phyloP scores from a whole-genome alignment of 2,113 vertebrate genomes.

The Tringa solitaria region DNA sequence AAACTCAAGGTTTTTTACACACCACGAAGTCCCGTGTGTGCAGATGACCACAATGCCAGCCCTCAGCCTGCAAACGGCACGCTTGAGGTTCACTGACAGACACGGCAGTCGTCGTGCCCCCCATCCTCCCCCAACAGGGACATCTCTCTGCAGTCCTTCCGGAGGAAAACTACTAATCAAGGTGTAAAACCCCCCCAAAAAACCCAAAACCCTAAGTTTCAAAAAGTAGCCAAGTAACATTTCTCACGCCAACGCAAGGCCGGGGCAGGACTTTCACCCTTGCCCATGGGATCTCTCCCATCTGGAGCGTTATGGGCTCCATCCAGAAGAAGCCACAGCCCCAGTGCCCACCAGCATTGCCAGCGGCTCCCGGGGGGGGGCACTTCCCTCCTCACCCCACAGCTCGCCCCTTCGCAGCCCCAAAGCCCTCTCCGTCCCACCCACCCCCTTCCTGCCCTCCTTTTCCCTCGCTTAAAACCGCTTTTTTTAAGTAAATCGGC shows the following conservation, averaged over 20 bases:
- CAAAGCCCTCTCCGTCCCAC: background rate
- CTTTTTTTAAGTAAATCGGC: background rate
- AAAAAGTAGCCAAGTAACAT: background rate
- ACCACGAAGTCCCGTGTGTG: background rate
- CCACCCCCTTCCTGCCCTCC: background rate
- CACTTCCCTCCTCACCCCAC: background rate
- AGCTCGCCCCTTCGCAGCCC: background rate
- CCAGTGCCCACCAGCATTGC: background rate
- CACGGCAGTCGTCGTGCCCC: no score
- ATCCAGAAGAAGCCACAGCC: background rate
- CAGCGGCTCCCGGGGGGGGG: background rate
- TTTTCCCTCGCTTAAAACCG: background rate
- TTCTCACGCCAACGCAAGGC: background rate
- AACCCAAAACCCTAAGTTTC: background rate
- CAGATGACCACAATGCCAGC: rapidly evolving
- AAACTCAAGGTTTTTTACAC: background rate
- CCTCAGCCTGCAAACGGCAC: rapidly evolving
- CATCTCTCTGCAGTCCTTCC: background rate
- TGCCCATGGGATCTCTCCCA: background rate
- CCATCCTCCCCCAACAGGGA: rapidly evolving
- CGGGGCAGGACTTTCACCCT: background rate
- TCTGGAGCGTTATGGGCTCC: rapidly evolving
- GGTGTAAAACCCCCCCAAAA: background rate
- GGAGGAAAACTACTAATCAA: rapidly evolving
- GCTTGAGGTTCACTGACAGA: background rate